Evolutionary conservation across 1,140 invertebrate genomes (phyloP).

Genomic region (Drosophila mayri): DNA sequence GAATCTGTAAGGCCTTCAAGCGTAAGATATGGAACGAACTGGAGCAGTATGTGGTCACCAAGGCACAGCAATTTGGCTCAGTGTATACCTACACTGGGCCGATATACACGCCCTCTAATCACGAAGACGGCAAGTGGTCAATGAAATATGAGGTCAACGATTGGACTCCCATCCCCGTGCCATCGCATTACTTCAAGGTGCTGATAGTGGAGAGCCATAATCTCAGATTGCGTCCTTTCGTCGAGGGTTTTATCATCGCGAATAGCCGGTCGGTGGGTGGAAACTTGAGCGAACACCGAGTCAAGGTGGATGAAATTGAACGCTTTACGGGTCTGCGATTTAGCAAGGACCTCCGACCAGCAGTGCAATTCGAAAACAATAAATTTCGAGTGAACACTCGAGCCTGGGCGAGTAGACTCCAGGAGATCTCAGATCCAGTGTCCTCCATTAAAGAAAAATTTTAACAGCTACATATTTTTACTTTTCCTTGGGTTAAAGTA

Average conservation of each 20-base stretch:
- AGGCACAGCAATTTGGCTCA: conserved; percentile 46
- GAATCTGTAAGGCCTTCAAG: conserved; percentile 53
- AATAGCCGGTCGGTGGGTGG: conserved; percentile 24
- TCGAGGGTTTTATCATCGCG: conserved; percentile 64
- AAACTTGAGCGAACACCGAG: conserved; percentile 32
- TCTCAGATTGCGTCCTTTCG: conserved; percentile 13
- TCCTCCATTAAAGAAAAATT: background rate
- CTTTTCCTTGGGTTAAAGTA: too few relatives aligned
- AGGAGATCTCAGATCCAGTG: conserved; percentile 20
- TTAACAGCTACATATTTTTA: background rate
- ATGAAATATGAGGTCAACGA: conserved; percentile 55
- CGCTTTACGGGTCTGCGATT: conserved; percentile 55
- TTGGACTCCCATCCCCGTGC: conserved; percentile 43
- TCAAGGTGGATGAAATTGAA: conserved; percentile 52
- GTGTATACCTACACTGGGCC: conserved; percentile 65
- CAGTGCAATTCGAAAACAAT: conserved; percentile 40
- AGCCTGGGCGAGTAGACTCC: background rate
- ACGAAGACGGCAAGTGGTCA: conserved; percentile 19
- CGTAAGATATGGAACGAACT: conserved; percentile 51
- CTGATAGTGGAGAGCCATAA: conserved; percentile 51
- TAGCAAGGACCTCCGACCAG: conserved; percentile 36
- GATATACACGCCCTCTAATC: conserved; percentile 41
- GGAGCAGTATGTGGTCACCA: conserved; percentile 39
- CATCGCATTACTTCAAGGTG: conserved; percentile 67
- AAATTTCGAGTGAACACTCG: conserved; percentile 5